Evolutionary conservation across 1,140 invertebrate genomes (phyloP), one percentile per base, ranked within the genome.

Genomic region (Trinorchestia longiramus): DNA sequence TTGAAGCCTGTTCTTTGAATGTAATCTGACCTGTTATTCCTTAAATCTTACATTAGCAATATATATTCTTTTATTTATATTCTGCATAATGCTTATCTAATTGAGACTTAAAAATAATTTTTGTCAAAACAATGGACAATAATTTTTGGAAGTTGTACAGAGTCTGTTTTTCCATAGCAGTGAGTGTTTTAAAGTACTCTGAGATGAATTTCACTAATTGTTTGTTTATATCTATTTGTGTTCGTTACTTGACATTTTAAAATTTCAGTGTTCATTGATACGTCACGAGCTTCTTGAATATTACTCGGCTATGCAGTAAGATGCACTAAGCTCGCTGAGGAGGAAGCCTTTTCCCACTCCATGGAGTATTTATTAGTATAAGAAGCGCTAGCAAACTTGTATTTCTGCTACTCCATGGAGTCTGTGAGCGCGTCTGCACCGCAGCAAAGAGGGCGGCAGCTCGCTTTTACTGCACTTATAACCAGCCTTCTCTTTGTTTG

Each of bases 401-500:
- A n/a, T n/a, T n/a, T n/a, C n/a, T n/a, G n/a, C n/a, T n/a, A n/a
- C 36, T 77, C 62, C 62, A 77, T 77, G 62, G 62, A 77, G 62
- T 77, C 62, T 23, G 62, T 77, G 62, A 77, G 62, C 62, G 62
- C 28, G 62, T 77, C 62, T 77, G 62, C 62, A 77, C 62, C 36
- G 62, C 62, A 77, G 62, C 62, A 77, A 77, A 19, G 62, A 45
- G 44, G 43, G 43, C 41, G 44, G 92, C 92, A 94, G 92, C 92
- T 94, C 92, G 15, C 92, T 44, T 42, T 6, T 47, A 45, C 92
- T 94, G 44, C 92, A 94, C 92, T 47, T 42, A 91, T 91, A 42
- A 91, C 43, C 43, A 94, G 47, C 43, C 92, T 45, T 94, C 92
- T 92, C 90, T 94, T 94, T 94, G 92, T 94, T 94, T 11, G 92